A percentile compares a stretch with the other conserved stretches of the same genome.
phyloP scores from a whole-genome alignment of 2,113 vertebrate genomes.

The Crotalus horridus region DNA sequence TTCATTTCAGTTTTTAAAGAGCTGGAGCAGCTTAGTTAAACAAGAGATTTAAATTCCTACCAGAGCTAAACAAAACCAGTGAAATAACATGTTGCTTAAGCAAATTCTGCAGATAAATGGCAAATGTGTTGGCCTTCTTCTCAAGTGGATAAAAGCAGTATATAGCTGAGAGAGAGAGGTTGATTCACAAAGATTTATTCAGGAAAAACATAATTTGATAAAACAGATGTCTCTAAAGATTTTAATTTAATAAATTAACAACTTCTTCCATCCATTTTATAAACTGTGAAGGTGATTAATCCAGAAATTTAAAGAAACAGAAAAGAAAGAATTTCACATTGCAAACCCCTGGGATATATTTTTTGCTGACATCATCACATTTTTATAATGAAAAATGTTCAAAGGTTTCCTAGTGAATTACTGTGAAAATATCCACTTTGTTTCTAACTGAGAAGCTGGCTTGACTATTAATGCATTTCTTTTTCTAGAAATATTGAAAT shows the following conservation, averaged over 20 bases:
- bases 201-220: conserved; percentile 12
- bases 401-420: conserved; percentile 6
- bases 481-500: conserved; percentile 18
- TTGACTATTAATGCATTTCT: conserved; percentile 19
- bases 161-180: conserved; percentile 37
- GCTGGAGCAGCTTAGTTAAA: conserved; percentile 55
- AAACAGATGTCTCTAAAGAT: conserved; percentile 19
- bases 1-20: conserved; percentile 51
- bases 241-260: conserved; percentile 26
- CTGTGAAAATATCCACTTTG: conserved; percentile 37
- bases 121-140: conserved; percentile 7
- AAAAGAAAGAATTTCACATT: not conserved
- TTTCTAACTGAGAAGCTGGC: conserved; percentile 34
- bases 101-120: conserved; percentile 23
- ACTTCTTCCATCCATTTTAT: not conserved
- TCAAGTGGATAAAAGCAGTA: conserved; percentile 24
- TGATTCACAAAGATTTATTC: conserved; percentile 19
- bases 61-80: conserved; percentile 34
- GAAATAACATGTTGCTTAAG: conserved; percentile 8
- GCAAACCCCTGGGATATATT: conserved; percentile 16
- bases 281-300: conserved; percentile 16
- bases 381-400: conserved; percentile 22
- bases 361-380: conserved; percentile 33
- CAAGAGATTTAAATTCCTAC: conserved; percentile 34
- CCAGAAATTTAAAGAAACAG: conserved; percentile 10